Base-by-base conservation (phyloP, 64 coral and sea anemone species). In the Pocillopora verrucosa region DNA sequence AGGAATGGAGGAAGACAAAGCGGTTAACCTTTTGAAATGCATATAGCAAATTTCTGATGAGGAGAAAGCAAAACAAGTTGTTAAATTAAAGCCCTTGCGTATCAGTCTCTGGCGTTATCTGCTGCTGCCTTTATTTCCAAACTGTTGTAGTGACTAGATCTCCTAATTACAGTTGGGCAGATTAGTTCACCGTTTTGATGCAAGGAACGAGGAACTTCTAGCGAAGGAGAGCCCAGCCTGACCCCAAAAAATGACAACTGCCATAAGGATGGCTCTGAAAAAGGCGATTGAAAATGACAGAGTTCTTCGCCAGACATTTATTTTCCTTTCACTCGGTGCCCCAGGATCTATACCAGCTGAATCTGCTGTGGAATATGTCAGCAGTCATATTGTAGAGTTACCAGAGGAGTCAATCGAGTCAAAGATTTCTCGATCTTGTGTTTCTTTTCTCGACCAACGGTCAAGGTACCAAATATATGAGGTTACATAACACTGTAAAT, bases 101-200 rank as follows among this genome's bases (percentile, higher is more conserved):
- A 62, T 36, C 61, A 83, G n/a, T 59, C 80, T 4, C 77, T 90
- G 3, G 89, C 67, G 1, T 56, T 90, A n/a, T 76, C 88, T 22
- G 78, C 59, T 58, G 88, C 88, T 1, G 88, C 26, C 9, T 59
- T 37, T 89, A 89, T 61, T 56, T 89, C 61, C 75, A 36, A 60
- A 57, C 22, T 15, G 41, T 80, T 38, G n/a, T 20, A 56, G 36
- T 10, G n/a, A 83, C 37, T 10, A 20, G 57, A 62, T 60, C 59
- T 11, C 25, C 80, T 10, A 14, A 37, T 5, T 70, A 70, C 67
- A 83, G 10, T 36, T 83, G 80, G 80, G 17, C n/a, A 37, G 11
- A 36, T 10, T 83, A 62, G 26, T 30, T 38, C 4, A 19, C 62
- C 30, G 62, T 62, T 10, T 37, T 83, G 24, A 34, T 16, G 4